phyloP scores from a whole-genome alignment of 2,888 invertebrate species.

The Clanis bilineata region DNA sequence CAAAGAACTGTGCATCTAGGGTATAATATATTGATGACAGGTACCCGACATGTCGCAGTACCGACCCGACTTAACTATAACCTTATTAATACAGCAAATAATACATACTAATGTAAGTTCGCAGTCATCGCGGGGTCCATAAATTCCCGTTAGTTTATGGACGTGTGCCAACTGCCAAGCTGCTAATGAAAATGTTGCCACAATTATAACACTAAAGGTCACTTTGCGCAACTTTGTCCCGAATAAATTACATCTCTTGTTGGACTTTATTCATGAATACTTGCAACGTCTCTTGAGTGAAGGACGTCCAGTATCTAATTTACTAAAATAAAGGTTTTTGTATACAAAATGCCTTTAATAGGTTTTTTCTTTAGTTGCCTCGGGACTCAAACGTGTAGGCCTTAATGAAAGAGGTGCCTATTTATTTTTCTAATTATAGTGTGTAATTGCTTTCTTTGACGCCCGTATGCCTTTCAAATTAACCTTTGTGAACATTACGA shows the following conservation, averaged over 20 bases:
- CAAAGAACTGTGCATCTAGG: no score
- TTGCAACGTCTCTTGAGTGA: constrained; percentile 4
- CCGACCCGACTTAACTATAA: not conserved
- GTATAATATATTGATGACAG: no score
- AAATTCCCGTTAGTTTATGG: constrained; percentile 1
- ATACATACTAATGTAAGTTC: not conserved
- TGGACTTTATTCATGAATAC: constrained; percentile 6
- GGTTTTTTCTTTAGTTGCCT: not conserved
- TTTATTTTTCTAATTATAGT: not conserved
- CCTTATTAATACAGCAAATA: constrained; percentile 3
- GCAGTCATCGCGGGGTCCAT: not conserved
- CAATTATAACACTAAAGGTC: constrained; percentile 13
- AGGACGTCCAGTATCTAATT: not conserved
- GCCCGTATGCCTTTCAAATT: not conserved
- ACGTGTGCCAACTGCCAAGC: constrained; percentile 10
- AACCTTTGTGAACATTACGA: not conserved
- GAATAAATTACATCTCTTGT: constrained; percentile 1
- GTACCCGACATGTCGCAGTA: not conserved
- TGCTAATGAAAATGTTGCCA: constrained; percentile 13
- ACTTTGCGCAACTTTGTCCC: constrained; percentile 5
- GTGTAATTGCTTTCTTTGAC: not conserved
- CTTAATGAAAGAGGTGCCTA: not conserved
- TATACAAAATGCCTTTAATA: not conserved
- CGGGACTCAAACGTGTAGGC: not conserved
- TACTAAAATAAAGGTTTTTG: constrained; percentile 10